Conservation (phyloP, 2,797 vertebrate genomes). For the Nyctalus aviator region DNA sequence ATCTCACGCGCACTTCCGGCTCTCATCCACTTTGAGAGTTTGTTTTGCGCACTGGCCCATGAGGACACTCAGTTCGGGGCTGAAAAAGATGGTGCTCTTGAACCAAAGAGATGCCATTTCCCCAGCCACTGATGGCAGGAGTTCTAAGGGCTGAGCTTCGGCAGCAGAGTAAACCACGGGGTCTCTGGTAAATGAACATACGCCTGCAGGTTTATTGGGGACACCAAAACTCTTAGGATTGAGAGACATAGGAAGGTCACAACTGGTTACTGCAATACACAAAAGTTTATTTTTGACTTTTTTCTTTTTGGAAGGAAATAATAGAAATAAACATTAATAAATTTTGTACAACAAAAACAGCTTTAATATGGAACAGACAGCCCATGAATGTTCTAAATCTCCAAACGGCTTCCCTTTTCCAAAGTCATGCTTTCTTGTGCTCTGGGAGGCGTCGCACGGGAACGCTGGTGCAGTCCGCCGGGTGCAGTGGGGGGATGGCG, state of each 20-base stretch:
- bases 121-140: neutral
- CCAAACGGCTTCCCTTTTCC: slow-evolving; percentile 88
- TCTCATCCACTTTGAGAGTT: neutral
- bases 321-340: slow-evolving; percentile 92
- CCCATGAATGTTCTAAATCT: slow-evolving; percentile 88
- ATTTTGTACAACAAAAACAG: slow-evolving; percentile 96
- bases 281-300: slow-evolving; percentile 94
- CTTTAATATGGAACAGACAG: slow-evolving; percentile 92
- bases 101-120: slow-evolving; percentile 13
- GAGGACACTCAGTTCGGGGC: neutral
- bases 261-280: slow-evolving; percentile 92
- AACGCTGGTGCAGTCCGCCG: slow-evolving; percentile 83
- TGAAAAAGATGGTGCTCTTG: neutral
- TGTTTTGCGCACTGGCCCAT: neutral
- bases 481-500: neutral
- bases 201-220: neutral
- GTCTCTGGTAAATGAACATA: neutral
- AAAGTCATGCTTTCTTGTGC: slow-evolving; percentile 89
- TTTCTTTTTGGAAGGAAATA: slow-evolving; percentile 92
- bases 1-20: neutral
- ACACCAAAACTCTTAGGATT: neutral
- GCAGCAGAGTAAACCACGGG: neutral
- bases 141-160: neutral
- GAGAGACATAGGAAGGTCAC: slow-evolving; percentile 73
- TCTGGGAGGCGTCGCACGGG: slow-evolving; percentile 91